phyloP scores from a whole-genome alignment of 2,113 vertebrate genomes.

The Aythya baeri region DNA sequence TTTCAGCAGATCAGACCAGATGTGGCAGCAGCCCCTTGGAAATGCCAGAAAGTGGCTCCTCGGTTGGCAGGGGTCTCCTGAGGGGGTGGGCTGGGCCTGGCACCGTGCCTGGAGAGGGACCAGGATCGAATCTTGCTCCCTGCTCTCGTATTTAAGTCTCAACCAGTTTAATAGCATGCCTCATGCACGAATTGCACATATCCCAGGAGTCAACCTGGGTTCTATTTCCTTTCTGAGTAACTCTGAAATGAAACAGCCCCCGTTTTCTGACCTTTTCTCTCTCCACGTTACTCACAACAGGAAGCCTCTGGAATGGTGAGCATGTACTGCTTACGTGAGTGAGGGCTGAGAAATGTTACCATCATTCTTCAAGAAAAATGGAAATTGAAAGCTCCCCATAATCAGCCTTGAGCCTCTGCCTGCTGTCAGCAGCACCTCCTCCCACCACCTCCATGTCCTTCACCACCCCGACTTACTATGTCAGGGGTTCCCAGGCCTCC shows the following conservation, averaged over 20 bases:
- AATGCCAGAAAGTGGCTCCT: background rate
- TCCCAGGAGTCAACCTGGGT: background rate
- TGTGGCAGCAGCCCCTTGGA: background rate
- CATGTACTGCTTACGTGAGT: background rate
- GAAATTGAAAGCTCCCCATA: background rate
- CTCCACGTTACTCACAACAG: background rate
- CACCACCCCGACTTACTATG: background rate
- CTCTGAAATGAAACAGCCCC: background rate
- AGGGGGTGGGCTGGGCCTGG: background rate
- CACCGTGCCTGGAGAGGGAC: background rate
- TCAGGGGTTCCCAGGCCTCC: background rate
- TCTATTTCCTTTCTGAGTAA: slow-evolving; percentile 20
- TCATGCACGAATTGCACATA: background rate
- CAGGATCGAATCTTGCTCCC: background rate
- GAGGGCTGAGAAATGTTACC: background rate
- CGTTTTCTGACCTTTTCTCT: background rate
- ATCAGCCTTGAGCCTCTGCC: background rate
- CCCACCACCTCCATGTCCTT: background rate
- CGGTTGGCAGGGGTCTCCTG: background rate
- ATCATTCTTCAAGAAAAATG: background rate
- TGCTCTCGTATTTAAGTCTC: background rate
- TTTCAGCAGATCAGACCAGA: background rate
- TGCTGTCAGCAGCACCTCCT: background rate
- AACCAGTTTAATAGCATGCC: background rate
- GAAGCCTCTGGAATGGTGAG: background rate